phyloP scores from a whole-genome alignment of 2,113 vertebrate species.

The Megatriorchis doriae region DNA sequence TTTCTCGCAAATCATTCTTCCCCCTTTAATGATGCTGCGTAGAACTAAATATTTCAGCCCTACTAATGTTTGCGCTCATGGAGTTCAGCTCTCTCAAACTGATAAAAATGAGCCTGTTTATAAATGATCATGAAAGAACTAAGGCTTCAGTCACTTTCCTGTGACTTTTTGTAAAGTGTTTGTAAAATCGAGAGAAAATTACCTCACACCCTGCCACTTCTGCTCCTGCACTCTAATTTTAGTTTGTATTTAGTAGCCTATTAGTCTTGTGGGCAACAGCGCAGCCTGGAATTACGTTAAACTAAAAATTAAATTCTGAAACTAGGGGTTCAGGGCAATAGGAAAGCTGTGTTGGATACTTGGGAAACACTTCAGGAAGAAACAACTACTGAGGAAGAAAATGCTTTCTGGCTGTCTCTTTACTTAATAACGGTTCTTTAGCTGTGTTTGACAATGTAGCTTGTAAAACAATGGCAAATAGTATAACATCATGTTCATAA shows the following conservation, averaged over 20 bases:
- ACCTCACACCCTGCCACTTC: not conserved
- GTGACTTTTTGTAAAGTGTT: fast-evolving
- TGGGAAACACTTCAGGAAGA: not conserved
- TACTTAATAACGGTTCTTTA: not conserved
- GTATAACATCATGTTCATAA: not conserved
- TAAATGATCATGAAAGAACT: not conserved
- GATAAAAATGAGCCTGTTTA: not conserved
- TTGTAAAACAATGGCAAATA: not conserved
- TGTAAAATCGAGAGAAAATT: not conserved
- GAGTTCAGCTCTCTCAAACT: not conserved
- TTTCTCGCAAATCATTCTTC: not conserved
- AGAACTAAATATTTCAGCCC: not conserved
- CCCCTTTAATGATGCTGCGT: not conserved
- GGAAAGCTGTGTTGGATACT: not conserved
- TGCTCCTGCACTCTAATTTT: not conserved
- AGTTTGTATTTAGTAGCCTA: not conserved
- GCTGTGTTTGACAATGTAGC: not conserved
- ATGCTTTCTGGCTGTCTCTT: not conserved
- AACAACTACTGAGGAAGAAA: not conserved
- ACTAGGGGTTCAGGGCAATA: not conserved
- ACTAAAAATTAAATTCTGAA: not conserved
- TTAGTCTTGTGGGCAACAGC: not conserved
- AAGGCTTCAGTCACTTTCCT: not conserved
- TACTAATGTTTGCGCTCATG: fast-evolving
- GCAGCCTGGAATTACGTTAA: not conserved